Percentiles rank a stretch among this genome's conserved stretches.
Evolutionary conservation across 2,888 invertebrate species (phyloP).

Genomic region (Mycalesis mineus): DNA sequence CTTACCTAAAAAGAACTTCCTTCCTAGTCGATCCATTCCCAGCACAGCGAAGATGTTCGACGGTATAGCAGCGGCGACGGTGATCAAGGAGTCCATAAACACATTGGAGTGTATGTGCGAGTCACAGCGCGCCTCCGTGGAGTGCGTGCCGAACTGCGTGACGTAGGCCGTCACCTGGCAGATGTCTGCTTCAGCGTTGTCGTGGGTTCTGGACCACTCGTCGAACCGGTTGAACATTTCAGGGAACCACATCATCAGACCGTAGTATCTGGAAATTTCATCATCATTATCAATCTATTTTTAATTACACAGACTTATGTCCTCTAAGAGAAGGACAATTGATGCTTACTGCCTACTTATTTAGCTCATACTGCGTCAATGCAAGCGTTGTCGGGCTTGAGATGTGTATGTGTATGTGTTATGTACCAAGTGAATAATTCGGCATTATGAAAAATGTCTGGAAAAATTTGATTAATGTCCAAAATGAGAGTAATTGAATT

Average conservation of each 20-base stretch:
- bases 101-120: conserved; percentile 87
- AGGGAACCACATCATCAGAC: conserved; percentile 98
- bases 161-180: conserved; percentile 88
- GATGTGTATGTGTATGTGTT: no score
- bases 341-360: no score
- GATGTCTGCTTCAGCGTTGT: conserved; percentile 82
- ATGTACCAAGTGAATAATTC: no score
- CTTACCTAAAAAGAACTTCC: conserved; percentile 88
- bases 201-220: conserved; percentile 84
- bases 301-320: no score
- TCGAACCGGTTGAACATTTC: conserved; percentile 95
- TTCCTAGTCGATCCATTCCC: conserved; percentile 90
- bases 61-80: conserved; percentile 90
- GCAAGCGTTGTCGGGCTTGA: no score
- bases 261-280: conserved; percentile 84
- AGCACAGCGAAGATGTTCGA: conserved; percentile 89
- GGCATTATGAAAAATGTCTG: no score
- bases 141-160: conserved; percentile 81
- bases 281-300: no score
- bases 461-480: no score
- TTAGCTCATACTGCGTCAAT: no score
- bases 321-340: no score
- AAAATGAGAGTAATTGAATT: no score
- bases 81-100: conserved; percentile 91
- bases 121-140: conserved; percentile 78